Base-by-base conservation (phyloP, 92 coral and sea anemone genomes). In the Porites evermanni region DNA sequence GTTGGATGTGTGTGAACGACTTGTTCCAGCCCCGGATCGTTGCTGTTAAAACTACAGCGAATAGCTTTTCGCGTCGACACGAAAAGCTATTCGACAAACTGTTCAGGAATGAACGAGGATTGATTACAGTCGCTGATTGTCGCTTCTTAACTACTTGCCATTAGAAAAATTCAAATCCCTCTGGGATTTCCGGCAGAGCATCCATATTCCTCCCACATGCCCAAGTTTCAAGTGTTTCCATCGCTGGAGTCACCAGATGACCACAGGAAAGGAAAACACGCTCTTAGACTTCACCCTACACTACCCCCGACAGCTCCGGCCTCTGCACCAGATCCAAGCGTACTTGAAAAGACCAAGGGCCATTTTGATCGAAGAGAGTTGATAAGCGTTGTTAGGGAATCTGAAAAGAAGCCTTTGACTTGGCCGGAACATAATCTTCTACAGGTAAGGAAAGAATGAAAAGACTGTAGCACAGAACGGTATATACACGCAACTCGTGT, bases 391-490 rank as follows among this genome's bases (percentile, higher is more conserved):
- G 94, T 82, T 54, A 93, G 72, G 10, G 99, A 94, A 77, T 93
- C 98, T 13, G 92, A 90, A n/a, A 93, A 83, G 88, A 94, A 86
- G 69, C 92, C 98, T 77, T 94, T 96, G 38, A 83, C 67, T 24
- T 96, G 98, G 98, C 95, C 91, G 64, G 98, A 92, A 24, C 96
- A 93, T 63, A 92, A 82, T 60, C 95, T 88, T 67, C 87, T 94
- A 64, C 98, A 96, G 98, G 98, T 96, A 70, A 38, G 47, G 47
- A 38, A 38, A 38, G 47, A 38, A 6, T 38, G 47, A 38, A 38
- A 38, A 38, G 5, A 38, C 47, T 38, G 47, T 38, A 38, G 47
- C 47, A 38, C 47, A 38, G 47, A 4, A 38, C 47, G 47, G 47
- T 38, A 38, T 38, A 38, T 6, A 38, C 47, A 38, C 47, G 47